A percentile compares a stretch with the other conserved stretches of the same genome.
Evolutionary conservation across 2,113 vertebrate genomes (phyloP).

Genomic region (Rhea pennata): DNA sequence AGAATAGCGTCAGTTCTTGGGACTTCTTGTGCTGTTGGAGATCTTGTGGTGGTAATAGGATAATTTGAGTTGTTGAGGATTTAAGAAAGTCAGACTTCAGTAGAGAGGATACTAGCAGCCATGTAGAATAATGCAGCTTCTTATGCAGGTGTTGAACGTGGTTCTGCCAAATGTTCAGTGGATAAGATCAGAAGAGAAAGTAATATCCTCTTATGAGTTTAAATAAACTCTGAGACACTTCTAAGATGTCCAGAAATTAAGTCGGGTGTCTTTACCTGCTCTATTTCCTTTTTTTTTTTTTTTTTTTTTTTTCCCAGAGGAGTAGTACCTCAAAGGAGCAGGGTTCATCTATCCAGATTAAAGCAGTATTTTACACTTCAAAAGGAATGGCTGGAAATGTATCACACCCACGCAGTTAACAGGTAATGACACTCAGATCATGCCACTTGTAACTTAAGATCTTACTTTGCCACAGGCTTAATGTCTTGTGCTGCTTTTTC

Average conservation of each 20-base stretch:
- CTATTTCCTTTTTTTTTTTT: not conserved
- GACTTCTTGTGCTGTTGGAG: not conserved
- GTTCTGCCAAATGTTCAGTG: not conserved
- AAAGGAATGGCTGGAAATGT: not conserved
- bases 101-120: not conserved
- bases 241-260: not conserved
- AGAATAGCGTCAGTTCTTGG: not conserved
- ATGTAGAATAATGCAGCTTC: not conserved
- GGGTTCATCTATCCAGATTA: not conserved
- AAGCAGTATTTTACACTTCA: not conserved
- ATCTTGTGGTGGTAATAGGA: not conserved
- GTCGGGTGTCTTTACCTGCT: not conserved
- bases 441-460: not conserved
- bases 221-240: not conserved
- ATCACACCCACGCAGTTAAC: not conserved
- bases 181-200: not conserved
- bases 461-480: not conserved
- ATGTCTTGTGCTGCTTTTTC: not conserved
- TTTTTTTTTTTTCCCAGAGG: not conserved
- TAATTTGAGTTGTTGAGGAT: not conserved
- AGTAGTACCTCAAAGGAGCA: not conserved
- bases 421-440: not conserved
- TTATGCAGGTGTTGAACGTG: not conserved
- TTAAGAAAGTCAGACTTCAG: not conserved
- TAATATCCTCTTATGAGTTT: not conserved